Evolutionary conservation across 2,888 invertebrate genomes (phyloP), one percentile per base, ranked within the genome.

Genomic region (Alsophila aescularia): DNA sequence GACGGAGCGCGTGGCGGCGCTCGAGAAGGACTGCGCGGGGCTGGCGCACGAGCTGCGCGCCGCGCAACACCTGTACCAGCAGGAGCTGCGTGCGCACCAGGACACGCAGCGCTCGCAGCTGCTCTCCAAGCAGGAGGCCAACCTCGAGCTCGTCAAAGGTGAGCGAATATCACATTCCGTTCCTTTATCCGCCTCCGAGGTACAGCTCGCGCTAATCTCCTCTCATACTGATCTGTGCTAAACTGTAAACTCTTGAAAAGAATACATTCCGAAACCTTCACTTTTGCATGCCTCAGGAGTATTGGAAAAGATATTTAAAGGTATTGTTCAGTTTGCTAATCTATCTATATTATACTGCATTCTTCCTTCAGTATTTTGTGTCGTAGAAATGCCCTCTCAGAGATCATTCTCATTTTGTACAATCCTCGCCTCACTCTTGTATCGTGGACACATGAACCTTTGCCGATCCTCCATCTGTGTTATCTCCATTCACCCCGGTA

Each of bases 111-210:
- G 96, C 72, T 96, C 96, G 31, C 94, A 96, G 60, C 93, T 96
- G 81, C 93, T 95, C 73, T 97, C 95, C 73, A 96, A 97, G 80
- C 98, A 98, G 83, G 98, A 98, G 86, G 97, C 98, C 44, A 98
- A 97, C 87, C 90, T 97, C 79, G 98, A 98, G 90, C 96, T 96
- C 73, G 97, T 97, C 58, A 98, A 98, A 94, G 96, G 97, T 97
- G 70, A 86, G 87, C 56, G 36, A 18, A 42, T 29, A 12, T 32
- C 10, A 37, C 39, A 56, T 54, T 52, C 67, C 27, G 34, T 27
- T 7, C 47, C n/a, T n/a, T n/a, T n/a, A n/a, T 29, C 24, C 48
- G 54, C 52, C 62, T 58, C 49, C 52, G 45, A 45, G 65, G 59
- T 69, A 47, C 60, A 63, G 64, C 58, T 73, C 72, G 64, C 59